Evolutionary conservation across 2,888 invertebrate genomes (phyloP).

Genomic region (Cephus pygmeus): DNA sequence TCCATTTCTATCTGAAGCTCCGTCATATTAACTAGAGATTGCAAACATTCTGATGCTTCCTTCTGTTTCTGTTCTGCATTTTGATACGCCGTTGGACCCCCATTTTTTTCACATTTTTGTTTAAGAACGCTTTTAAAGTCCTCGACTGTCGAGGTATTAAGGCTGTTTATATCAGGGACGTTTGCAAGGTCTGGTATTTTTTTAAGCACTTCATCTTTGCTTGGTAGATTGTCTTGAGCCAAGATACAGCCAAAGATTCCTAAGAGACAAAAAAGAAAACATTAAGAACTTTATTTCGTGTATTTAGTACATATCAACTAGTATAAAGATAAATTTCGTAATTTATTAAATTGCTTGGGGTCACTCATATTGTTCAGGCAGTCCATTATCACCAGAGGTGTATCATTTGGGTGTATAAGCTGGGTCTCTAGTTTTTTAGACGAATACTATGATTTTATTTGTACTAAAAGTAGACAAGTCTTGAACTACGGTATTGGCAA

Average conservation of each 20-base stretch:
- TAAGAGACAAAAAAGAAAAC: constrained; percentile 9
- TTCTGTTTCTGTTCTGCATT: constrained; percentile 67
- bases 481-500: not conserved
- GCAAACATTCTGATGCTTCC: constrained; percentile 70
- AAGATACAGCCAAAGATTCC: constrained; percentile 28
- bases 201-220: constrained; percentile 33
- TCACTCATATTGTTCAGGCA: no score
- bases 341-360: no score
- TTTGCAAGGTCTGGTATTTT: constrained; percentile 28
- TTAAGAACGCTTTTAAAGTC: constrained; percentile 70
- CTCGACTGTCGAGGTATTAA: constrained; percentile 56
- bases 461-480: no score
- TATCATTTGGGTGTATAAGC: no score
- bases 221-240: constrained; percentile 35
- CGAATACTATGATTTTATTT: no score
- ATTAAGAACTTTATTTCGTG: no score
- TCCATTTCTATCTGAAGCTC: constrained; percentile 75
- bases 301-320: no score
- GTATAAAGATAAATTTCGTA: no score
- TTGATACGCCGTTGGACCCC: constrained; percentile 70
- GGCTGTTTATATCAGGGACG: constrained; percentile 44
- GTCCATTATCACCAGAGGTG: no score
- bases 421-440: no score
- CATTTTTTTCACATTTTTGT: constrained; percentile 76
- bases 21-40: constrained; percentile 71